Conservation (phyloP, 2,113 vertebrate species). For the Alligator sinensis region DNA sequence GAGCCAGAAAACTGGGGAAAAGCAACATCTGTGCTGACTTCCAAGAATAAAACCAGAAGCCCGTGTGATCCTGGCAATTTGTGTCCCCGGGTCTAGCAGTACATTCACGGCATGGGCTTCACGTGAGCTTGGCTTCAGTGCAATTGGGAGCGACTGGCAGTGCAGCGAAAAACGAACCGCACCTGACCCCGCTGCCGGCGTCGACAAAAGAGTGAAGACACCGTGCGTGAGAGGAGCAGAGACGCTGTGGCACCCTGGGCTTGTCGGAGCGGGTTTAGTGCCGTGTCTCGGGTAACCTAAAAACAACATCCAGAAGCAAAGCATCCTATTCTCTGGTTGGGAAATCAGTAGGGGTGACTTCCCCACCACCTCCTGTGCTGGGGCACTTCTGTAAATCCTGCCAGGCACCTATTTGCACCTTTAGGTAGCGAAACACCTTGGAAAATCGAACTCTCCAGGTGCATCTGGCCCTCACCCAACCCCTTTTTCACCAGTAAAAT, state of each 20-base stretch:
- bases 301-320: neutral
- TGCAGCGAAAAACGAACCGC: neutral
- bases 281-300: neutral
- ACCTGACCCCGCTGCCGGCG: neutral
- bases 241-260: neutral
- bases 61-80: neutral
- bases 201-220: neutral
- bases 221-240: neutral
- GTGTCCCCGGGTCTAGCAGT: neutral
- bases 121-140: accelerated
- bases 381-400: neutral
- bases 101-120: accelerated
- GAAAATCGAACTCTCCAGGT: neutral
- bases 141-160: accelerated
- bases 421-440: neutral
- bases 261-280: neutral
- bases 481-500: too few relatives aligned
- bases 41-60: neutral
- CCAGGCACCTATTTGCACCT: neutral
- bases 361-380: neutral
- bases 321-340: neutral
- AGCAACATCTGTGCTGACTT: neutral
- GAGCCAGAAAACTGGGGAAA: accelerated
- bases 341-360: neutral
- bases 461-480: too few relatives aligned